Base-by-base conservation (phyloP, 1,140 invertebrate species). In the Oryzaephilus surinamensis region DNA sequence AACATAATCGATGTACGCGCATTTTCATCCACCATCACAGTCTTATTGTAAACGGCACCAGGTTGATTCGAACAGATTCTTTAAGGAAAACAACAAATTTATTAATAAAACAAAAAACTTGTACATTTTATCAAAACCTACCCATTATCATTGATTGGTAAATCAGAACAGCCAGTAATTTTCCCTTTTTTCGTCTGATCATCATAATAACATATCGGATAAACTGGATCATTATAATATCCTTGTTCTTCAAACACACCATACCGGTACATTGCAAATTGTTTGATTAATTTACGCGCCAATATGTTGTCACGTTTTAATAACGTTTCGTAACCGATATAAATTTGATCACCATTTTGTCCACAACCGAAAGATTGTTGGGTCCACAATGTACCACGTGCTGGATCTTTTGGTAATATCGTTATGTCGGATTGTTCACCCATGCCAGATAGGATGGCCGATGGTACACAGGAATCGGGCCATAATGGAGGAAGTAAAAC, bases 231-330 rank as follows among this genome's bases (percentile, higher is more conserved):
- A 11, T 66, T 65, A 13, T 59, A 46, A 42, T 70, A 74, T 2
- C 76, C 74, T 38, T 73, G 66, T 61, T 80, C 77, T 43, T 79
- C 75, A 54, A 81, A 82, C 2, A 82, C 72, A 12, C 79, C 79
- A 59, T 77, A 82, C 0, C 78, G 67, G 49, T 75, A 78, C 52
- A 73, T 76, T 2, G 73, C 72, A 65, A 76, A 82, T 51, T 81
- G 71, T 41, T 69, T 72, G 1, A 76, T 65, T 10, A 81, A 55
- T 11, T 63, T 54, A 38, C 66, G 61, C n/a, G 61, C 74, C 69
- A 54, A 31, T 6, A n/a, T 31, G 3, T 19, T 45, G 33, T 58
- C 55, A 24, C 26, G 60, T 28, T 17, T 47, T 28, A 46, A 60
- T 42, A 48, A 50, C 13, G 20, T 50, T 44, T 56, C 51, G 38